Percentiles rank a stretch among this genome's conserved stretches.
These are phyloP conservation scores for Caenorhabditis wallacei DNA, from an alignment of 2,888 invertebrate genomes.

Conservation along the genomic window DNA sequence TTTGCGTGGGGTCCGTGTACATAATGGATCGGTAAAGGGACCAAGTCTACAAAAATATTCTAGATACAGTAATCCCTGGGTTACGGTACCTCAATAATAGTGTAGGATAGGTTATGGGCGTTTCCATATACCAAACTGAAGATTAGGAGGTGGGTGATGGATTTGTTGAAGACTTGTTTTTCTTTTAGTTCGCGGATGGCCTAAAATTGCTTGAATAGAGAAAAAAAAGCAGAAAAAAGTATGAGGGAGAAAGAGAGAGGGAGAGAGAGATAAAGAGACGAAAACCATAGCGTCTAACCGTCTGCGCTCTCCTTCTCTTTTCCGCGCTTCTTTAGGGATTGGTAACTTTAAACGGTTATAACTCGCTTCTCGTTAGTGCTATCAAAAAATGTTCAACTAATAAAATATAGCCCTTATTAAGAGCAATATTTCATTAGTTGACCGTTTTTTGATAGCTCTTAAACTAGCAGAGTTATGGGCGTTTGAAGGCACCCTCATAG, in stretches of 20 bases:
- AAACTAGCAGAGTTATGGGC: no score
- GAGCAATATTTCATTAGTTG: no score
- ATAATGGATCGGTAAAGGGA: constrained; percentile 51
- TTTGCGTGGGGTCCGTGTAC: constrained; percentile 14
- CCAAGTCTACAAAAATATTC: constrained; percentile 41
- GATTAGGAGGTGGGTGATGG: constrained; percentile 43
- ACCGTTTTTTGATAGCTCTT: no score
- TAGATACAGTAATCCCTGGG: not conserved
- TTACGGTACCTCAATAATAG: constrained; percentile 37
- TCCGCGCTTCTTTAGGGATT: no score
- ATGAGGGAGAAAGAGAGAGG: no score
- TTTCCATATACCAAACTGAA: constrained; percentile 45
- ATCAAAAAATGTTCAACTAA: no score
- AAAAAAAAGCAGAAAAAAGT: no score
- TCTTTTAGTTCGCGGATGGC: constrained; percentile 3
- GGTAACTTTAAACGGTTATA: no score
- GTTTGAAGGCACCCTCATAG: no score
- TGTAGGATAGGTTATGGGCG: constrained; percentile 45
- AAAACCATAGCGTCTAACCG: not conserved
- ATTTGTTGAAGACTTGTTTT: constrained; percentile 49
- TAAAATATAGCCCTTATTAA: no score
- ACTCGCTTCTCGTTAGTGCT: no score
- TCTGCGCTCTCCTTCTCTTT: no score
- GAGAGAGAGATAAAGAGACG: not conserved
- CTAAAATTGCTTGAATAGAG: constrained; percentile 43